Conservation (phyloP, 2,797 vertebrate genomes). For the Cirrhinus mrigala region DNA sequence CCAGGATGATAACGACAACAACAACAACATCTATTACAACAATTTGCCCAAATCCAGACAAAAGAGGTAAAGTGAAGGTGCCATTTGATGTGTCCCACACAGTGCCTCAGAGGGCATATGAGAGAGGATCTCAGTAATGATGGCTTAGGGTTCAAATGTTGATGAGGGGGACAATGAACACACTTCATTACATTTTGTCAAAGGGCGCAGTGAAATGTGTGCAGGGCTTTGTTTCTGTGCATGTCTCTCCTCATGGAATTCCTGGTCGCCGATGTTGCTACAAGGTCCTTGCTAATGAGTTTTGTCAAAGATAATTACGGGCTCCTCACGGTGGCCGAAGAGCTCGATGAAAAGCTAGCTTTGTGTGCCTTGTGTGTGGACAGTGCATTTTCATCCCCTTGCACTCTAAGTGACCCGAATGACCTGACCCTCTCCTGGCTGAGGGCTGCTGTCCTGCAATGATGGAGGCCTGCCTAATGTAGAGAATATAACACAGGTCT, state of each 20-base stretch:
- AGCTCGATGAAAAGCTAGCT: constrained; percentile 85
- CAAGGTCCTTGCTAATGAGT: constrained; percentile 89
- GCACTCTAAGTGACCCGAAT: constrained; percentile 82
- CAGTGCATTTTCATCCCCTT: constrained; percentile 76
- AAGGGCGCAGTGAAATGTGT: constrained; percentile 86
- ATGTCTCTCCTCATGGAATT: constrained; percentile 84
- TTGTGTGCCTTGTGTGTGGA: constrained; percentile 80
- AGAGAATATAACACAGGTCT: background rate
- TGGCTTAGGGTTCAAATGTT: constrained; percentile 80
- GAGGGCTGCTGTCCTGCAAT: constrained; percentile 42
- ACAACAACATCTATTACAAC: constrained; percentile 76
- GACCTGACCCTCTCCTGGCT: constrained; percentile 74
- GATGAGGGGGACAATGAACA: constrained; percentile 81
- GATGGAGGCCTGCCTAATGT: constrained; percentile 46
- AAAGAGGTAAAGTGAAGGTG: constrained; percentile 77
- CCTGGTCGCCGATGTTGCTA: constrained; percentile 83
- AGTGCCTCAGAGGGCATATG: constrained; percentile 77
- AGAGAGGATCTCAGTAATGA: constrained; percentile 82
- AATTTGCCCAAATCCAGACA: constrained; percentile 74
- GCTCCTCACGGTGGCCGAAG: constrained; percentile 74
- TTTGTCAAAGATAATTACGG: constrained; percentile 90
- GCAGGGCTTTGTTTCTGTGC: constrained; percentile 83
- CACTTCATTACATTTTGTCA: constrained; percentile 91
- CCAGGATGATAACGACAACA: constrained; percentile 65
- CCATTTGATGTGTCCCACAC: constrained; percentile 84